A percentile compares a stretch with the other conserved stretches of the same genome.
Evolutionary conservation across 2,113 vertebrate genomes (phyloP).

Genomic region (Phainopepla nitens): DNA sequence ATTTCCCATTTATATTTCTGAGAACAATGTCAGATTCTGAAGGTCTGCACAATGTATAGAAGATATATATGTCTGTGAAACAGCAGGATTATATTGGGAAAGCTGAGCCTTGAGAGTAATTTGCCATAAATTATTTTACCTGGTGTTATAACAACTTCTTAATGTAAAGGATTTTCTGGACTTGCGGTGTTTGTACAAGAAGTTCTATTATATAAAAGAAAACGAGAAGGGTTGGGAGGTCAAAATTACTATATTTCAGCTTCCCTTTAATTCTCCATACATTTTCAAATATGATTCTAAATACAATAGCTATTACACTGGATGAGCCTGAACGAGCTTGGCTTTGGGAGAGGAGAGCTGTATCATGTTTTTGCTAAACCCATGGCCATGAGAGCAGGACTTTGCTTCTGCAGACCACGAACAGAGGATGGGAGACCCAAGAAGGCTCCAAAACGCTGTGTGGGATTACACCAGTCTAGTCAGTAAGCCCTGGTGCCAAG

Average conservation of each 20-base stretch:
- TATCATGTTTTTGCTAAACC: background rate
- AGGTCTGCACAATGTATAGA: background rate
- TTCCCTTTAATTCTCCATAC: background rate
- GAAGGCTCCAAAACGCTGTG: background rate
- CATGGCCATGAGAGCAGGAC: background rate
- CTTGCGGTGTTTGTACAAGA: background rate
- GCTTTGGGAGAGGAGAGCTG: background rate
- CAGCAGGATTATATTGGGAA: background rate
- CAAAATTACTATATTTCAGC: background rate
- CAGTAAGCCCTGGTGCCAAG: conserved; percentile 5
- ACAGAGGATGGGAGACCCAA: background rate
- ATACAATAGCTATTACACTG: fast-evolving
- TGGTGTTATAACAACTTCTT: background rate
- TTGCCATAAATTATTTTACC: background rate
- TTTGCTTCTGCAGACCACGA: background rate
- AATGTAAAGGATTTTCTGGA: background rate
- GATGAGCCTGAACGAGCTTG: background rate
- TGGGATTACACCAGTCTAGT: background rate
- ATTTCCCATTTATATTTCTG: background rate
- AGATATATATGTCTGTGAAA: background rate
- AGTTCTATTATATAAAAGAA: background rate
- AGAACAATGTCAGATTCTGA: background rate
- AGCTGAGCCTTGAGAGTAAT: background rate
- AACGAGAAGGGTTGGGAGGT: background rate
- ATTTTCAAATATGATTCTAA: background rate